phyloP scores from a whole-genome alignment of 2,888 invertebrate species.

The Osmoderma eremita region DNA sequence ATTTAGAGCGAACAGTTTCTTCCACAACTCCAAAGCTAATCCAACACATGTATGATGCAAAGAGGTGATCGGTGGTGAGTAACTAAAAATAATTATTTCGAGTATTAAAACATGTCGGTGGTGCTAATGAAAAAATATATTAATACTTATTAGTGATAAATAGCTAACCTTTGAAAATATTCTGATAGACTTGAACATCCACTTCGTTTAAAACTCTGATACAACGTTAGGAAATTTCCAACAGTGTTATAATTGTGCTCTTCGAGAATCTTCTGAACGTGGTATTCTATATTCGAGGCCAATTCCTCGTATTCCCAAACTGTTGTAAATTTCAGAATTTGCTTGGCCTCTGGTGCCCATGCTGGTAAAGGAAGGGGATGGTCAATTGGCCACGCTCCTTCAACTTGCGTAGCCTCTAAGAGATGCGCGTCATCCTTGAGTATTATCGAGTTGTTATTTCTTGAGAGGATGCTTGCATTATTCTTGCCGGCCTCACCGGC shows the following conservation, averaged over 20 bases:
- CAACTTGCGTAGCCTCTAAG: constrained; percentile 61
- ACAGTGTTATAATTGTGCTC: constrained; percentile 91
- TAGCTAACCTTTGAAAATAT: constrained; percentile 71
- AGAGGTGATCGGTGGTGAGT: constrained; percentile 80
- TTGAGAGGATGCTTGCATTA: constrained; percentile 54
- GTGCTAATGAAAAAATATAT: background rate
- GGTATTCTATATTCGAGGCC: constrained; percentile 80
- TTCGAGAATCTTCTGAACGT: constrained; percentile 81
- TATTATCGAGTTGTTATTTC: constrained; percentile 54
- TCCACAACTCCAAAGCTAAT: constrained; percentile 81
- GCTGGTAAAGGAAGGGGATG: constrained; percentile 81
- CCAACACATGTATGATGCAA: constrained; percentile 91
- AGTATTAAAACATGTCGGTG: background rate
- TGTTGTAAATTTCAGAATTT: constrained; percentile 65
- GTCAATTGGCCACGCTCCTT: constrained; percentile 73
- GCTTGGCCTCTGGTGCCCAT: constrained; percentile 69
- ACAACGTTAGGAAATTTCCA: constrained; percentile 80
- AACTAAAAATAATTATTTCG: constrained; percentile 59
- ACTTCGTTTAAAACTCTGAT: constrained; percentile 72
- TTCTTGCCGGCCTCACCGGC: constrained; percentile 61
- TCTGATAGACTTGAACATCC: constrained; percentile 73
- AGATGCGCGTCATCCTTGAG: constrained; percentile 50
- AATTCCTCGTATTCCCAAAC: constrained; percentile 80
- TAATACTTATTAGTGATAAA: background rate
- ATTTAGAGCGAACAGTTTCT: constrained; percentile 71